Evolutionary conservation across 2,797 vertebrate genomes (phyloP).

Genomic region (Brotogeris chrysoptera): DNA sequence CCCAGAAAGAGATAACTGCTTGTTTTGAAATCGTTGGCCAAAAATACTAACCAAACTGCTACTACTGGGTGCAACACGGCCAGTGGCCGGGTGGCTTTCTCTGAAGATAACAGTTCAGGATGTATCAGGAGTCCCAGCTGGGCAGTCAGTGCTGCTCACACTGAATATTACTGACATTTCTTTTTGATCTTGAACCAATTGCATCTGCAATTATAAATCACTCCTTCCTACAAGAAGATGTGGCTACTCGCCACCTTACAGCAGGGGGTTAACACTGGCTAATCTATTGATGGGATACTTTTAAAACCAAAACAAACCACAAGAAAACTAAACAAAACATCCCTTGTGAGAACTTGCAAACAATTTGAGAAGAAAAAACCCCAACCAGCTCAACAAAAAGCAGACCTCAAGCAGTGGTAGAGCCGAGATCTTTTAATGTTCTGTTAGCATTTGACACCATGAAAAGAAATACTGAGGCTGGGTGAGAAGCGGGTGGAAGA

Average conservation of each 20-base stretch:
- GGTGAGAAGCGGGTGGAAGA: neutral
- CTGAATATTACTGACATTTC: neutral
- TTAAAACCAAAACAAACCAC: neutral
- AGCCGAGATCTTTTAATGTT: neutral
- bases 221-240: neutral
- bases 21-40: neutral
- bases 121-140: neutral
- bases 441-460: neutral
- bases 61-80: neutral
- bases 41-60: neutral
- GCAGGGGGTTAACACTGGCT: neutral
- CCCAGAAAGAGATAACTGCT: neutral
- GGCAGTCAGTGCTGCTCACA: neutral
- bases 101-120: neutral
- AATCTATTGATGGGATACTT: neutral
- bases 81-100: neutral
- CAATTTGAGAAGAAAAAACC: neutral
- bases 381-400: accelerated
- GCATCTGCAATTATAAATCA: neutral
- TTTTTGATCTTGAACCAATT: neutral
- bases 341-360: neutral
- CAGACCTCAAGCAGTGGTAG: neutral
- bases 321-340: neutral
- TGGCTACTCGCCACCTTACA: accelerated
- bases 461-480: neutral